phyloP scores from a whole-genome alignment of 2,888 invertebrate species.

The Lepidonotus clava region DNA sequence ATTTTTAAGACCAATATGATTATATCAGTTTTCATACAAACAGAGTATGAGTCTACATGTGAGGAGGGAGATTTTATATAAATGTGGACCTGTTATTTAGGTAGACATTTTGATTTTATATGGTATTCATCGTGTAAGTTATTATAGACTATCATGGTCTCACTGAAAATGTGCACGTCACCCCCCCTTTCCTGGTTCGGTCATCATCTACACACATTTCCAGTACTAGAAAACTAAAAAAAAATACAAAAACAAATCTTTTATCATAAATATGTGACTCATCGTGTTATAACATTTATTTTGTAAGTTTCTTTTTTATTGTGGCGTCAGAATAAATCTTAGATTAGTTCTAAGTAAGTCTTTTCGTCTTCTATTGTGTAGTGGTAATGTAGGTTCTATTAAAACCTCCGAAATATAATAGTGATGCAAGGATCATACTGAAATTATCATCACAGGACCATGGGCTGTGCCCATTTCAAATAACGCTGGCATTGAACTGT shows the following conservation, averaged over 20 bases:
- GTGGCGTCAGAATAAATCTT: conserved; percentile 49
- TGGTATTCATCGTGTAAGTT: conserved; percentile 50
- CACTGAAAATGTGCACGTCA: conserved; percentile 34
- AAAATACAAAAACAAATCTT: neutral
- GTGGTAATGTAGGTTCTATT: conserved; percentile 40
- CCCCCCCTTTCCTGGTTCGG: conserved; percentile 41
- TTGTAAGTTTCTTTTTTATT: conserved; percentile 51
- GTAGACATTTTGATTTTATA: conserved; percentile 52
- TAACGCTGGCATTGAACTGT: conserved; percentile 27
- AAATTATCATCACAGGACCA: conserved; percentile 23
- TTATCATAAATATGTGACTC: conserved; percentile 21
- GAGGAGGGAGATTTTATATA: conserved; percentile 42
- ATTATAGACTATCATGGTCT: conserved; percentile 33
- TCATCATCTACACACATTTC: conserved; percentile 51
- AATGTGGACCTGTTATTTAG: conserved; percentile 53
- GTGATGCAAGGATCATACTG: conserved; percentile 53
- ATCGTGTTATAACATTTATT: conserved; percentile 46
- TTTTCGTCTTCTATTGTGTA: conserved; percentile 51
- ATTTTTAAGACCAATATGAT: conserved; percentile 52
- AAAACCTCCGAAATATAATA: conserved; percentile 21
- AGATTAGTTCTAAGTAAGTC: conserved; percentile 52
- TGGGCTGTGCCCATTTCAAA: conserved; percentile 49
- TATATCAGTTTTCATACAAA: conserved; percentile 47
- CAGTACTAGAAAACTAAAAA: neutral
- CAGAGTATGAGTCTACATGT: conserved; percentile 23